phyloP scores from a whole-genome alignment of 2,888 invertebrate genomes.

The Troides oblongomaculatus region DNA sequence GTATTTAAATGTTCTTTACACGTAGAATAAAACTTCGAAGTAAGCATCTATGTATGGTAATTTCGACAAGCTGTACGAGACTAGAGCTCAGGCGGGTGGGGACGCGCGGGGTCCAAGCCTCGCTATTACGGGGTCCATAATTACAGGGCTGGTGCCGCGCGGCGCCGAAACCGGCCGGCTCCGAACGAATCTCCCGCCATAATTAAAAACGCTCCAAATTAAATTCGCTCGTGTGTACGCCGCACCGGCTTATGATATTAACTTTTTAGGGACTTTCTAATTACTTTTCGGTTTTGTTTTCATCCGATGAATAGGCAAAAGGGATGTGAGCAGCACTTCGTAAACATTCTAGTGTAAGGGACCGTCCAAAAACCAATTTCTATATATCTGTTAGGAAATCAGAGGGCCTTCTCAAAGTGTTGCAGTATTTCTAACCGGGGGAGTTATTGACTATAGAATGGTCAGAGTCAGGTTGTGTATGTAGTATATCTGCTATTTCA shows the following conservation, averaged over 20 bases:
- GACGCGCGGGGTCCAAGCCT: constrained; percentile 60
- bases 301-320: constrained; percentile 48
- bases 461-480: too few relatives aligned
- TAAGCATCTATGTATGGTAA: constrained; percentile 42
- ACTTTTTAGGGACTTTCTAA: constrained; percentile 78
- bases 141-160: constrained; percentile 77
- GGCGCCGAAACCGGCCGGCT: constrained; percentile 70
- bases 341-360: not conserved
- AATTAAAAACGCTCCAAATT: constrained; percentile 80
- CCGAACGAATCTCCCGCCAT: constrained; percentile 71
- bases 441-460: too few relatives aligned
- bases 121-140: constrained; percentile 78
- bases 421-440: too few relatives aligned
- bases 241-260: constrained; percentile 74
- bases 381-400: not conserved
- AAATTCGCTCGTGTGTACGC: constrained; percentile 76
- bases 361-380: not conserved
- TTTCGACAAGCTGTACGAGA: constrained; percentile 52
- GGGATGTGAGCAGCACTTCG: not conserved
- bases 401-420: too few relatives aligned
- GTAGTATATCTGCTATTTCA: too few relatives aligned
- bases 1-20: not conserved
- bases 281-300: constrained; percentile 67
- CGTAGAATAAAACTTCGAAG: not conserved
- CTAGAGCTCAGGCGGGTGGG: constrained; percentile 51